Conservation (phyloP, 2,888 invertebrate species). For the Merodon equestris region DNA sequence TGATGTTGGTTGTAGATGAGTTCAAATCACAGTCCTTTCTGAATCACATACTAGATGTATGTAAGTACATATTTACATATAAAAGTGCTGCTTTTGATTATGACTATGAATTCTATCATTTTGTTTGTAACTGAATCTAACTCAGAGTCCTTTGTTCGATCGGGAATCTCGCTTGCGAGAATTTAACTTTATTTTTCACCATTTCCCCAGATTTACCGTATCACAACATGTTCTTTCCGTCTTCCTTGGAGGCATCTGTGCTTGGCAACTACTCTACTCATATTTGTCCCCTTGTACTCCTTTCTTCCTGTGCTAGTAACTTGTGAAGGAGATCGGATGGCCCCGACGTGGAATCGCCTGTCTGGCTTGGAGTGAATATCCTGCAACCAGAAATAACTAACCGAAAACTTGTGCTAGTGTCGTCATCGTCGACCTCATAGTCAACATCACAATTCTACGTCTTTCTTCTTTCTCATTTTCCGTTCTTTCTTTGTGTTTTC, state of each 20-base stretch:
- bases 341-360: conserved; percentile 19
- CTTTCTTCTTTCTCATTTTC: too few relatives aligned
- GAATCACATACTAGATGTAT: too few relatives aligned
- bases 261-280: conserved; percentile 36
- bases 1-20: conserved; percentile 15
- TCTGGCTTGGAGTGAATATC: conserved; percentile 50
- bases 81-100: conserved; percentile 53
- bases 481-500: not conserved
- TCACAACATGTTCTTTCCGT: too few relatives aligned
- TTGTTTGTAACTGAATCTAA: not conserved
- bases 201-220: conserved; percentile 28
- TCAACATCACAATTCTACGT: too few relatives aligned
- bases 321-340: conserved; percentile 21
- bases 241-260: conserved; percentile 32
- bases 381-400: conserved; percentile 59
- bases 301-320: conserved; percentile 37
- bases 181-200: conserved; percentile 62
- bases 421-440: conserved; percentile 19
- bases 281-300: conserved; percentile 36
- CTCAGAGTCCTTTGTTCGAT: conserved; percentile 53
- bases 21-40: not conserved
- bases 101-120: conserved; percentile 46
- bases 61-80: too few relatives aligned
- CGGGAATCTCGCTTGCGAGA: conserved; percentile 57
- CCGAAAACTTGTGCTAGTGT: conserved; percentile 64